Evolutionary conservation across 2,113 vertebrate species (phyloP).

Genomic region (Leucopsar rothschildi): DNA sequence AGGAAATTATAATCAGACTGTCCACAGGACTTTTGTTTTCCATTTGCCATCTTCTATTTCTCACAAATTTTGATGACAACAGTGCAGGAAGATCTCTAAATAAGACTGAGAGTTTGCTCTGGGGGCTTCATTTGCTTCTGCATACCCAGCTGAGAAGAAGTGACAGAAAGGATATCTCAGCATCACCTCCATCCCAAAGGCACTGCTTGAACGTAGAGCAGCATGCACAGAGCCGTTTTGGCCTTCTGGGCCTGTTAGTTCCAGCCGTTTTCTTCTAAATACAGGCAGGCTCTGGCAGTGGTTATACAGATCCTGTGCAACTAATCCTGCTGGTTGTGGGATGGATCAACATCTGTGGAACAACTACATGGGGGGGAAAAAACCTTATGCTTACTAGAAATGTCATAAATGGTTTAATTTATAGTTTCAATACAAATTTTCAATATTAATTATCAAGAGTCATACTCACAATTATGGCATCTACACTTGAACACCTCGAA

Average conservation of each 20-base stretch:
- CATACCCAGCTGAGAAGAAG: background rate
- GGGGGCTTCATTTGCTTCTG: background rate
- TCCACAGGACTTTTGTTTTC: background rate
- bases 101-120: background rate
- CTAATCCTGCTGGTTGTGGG: background rate
- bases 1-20: background rate
- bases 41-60: background rate
- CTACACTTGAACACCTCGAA: background rate
- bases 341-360: background rate
- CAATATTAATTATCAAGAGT: background rate
- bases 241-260: background rate
- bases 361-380: rapidly evolving
- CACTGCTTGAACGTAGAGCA: background rate
- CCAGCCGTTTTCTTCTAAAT: background rate
- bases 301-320: background rate
- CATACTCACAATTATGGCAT: background rate
- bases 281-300: background rate
- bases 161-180: background rate
- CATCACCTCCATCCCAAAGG: background rate
- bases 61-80: background rate
- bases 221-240: background rate
- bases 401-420: background rate
- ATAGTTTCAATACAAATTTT: background rate
- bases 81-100: background rate
- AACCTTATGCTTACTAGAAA: background rate